Percentiles rank a stretch among this genome's conserved stretches.
These are phyloP conservation scores for Trachelus stipa DNA, from an alignment of 2,888 invertebrate species.

Conservation along the genomic window DNA sequence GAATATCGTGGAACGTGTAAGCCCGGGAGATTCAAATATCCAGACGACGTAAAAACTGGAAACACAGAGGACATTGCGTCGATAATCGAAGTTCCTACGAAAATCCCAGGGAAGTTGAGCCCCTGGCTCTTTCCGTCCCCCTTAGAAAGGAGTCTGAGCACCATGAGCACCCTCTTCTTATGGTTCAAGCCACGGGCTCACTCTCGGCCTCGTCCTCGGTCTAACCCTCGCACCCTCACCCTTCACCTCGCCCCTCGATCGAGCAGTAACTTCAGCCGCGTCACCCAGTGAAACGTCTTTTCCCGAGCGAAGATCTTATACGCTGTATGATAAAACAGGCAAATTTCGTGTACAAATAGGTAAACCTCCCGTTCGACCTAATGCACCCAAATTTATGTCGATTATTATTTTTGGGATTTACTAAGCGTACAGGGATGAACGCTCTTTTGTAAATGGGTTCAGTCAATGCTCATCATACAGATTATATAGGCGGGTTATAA, in stretches of 20 bases:
- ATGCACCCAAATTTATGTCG: background rate
- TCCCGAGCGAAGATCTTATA: background rate
- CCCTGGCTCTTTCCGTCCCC: conserved; percentile 2
- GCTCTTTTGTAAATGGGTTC: conserved; percentile 12
- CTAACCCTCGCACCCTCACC: conserved; percentile 4
- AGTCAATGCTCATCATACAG: conserved; percentile 26
- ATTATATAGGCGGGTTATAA: conserved; percentile 21
- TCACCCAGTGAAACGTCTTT: background rate
- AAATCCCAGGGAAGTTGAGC: conserved; percentile 20
- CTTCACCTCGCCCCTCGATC: background rate
- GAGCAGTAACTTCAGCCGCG: background rate
- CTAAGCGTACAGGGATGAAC: background rate
- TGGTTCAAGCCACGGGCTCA: background rate
- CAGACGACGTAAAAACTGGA: background rate
- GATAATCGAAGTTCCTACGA: conserved; percentile 23
- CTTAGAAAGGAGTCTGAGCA: background rate
- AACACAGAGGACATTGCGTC: conserved; percentile 12
- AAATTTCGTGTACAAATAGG: background rate
- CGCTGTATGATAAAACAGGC: background rate
- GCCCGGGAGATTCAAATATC: background rate
- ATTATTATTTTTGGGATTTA: background rate
- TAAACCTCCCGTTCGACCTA: background rate
- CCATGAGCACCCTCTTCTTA: conserved; percentile 3
- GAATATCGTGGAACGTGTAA: background rate
- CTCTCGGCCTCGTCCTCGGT: background rate